These are phyloP conservation scores for Lasioglossum baleicum DNA, from an alignment of 1,140 invertebrate genomes.

Conservation along the genomic window DNA sequence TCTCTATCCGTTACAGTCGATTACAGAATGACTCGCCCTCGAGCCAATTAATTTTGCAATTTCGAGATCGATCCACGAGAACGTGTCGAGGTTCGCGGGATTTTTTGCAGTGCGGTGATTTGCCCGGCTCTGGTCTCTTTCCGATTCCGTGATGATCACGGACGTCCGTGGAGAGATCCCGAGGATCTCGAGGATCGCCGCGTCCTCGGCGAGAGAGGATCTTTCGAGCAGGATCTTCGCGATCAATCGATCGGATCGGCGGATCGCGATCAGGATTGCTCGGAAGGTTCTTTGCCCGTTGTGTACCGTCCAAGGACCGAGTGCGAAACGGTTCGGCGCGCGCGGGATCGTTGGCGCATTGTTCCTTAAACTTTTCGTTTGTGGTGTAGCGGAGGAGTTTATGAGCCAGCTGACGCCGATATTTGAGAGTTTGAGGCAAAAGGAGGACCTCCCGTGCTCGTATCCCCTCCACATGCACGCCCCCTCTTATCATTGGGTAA, in stretches of 20 bases:
- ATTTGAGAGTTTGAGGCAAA: conserved; percentile 93
- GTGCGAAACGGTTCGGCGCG: conserved; percentile 4
- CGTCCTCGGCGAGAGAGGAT: not conserved
- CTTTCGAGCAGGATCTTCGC: not conserved
- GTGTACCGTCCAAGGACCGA: not conserved
- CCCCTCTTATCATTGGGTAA: conserved; percentile 86
- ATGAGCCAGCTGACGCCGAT: conserved; percentile 95
- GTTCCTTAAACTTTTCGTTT: conserved; percentile 77
- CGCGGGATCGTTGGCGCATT: conserved; percentile 5
- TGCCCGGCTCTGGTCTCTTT: not conserved
- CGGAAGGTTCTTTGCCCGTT: not conserved
- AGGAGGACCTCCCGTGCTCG: conserved; percentile 91
- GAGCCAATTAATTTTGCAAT: too few relatives aligned
- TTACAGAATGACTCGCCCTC: too few relatives aligned
- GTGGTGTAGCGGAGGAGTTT: conserved; percentile 91
- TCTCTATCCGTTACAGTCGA: too few relatives aligned
- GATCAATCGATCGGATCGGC: too few relatives aligned
- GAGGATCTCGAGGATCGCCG: not conserved
- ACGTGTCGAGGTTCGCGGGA: too few relatives aligned
- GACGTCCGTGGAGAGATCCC: too few relatives aligned
- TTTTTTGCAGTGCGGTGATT: too few relatives aligned
- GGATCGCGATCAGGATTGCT: too few relatives aligned
- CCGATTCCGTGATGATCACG: not conserved
- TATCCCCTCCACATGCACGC: conserved; percentile 90
- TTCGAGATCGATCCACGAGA: too few relatives aligned